These are phyloP conservation scores for Himalopsyche kuldschensis DNA, from an alignment of 2,888 invertebrate genomes.

Conservation along the genomic window DNA sequence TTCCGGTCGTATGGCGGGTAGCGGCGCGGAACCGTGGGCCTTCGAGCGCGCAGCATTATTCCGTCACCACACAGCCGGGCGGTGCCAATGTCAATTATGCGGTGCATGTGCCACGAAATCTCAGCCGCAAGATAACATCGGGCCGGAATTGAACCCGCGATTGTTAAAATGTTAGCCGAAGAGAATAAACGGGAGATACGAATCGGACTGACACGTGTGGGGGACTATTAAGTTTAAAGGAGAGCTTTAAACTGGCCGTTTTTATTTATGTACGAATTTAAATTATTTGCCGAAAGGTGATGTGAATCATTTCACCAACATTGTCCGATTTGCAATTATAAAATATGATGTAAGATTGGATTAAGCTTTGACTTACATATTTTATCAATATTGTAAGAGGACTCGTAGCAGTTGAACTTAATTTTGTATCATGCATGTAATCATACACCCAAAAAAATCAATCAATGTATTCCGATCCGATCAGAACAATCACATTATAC, in stretches of 20 bases:
- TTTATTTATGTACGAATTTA: too few species aligned
- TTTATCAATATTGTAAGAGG: too few species aligned
- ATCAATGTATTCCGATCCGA: too few species aligned
- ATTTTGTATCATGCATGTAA: too few species aligned
- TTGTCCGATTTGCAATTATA: too few species aligned
- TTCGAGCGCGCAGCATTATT: slow-evolving; percentile 11
- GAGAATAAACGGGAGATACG: background rate
- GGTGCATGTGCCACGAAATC: slow-evolving; percentile 13
- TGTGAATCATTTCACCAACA: too few species aligned
- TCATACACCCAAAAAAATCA: too few species aligned
- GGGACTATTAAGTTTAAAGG: background rate
- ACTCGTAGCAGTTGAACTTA: too few species aligned
- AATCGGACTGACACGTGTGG: background rate
- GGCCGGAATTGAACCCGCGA: background rate
- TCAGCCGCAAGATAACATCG: background rate
- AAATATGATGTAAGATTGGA: too few species aligned
- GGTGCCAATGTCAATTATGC: slow-evolving; percentile 1
- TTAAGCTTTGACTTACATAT: too few species aligned
- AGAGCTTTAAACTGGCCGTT: background rate
- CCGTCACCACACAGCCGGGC: slow-evolving; percentile 7
- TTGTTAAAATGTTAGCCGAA: background rate
- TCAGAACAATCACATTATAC: too few species aligned
- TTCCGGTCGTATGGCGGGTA: slow-evolving; percentile 6
- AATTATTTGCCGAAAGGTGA: too few species aligned
- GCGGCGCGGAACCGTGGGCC: slow-evolving; percentile 21